Percentiles rank a stretch among this genome's conserved stretches.
phyloP scores from a whole-genome alignment of 1,140 invertebrate genomes.

The Anoplophora glabripennis region DNA sequence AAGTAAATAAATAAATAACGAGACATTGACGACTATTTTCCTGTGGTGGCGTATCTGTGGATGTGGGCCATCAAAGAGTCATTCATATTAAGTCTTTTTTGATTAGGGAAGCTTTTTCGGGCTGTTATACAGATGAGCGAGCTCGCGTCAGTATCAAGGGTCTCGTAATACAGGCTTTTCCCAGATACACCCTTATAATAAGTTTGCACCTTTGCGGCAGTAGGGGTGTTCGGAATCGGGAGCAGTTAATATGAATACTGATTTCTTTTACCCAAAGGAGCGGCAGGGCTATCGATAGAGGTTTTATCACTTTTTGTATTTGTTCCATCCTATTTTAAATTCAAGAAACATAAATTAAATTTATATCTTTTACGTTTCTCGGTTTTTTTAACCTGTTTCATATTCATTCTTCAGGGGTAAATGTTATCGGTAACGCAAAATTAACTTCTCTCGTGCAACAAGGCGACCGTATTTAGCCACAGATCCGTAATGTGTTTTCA shows the following conservation, averaged over 20 bases:
- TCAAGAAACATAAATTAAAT: conserved; percentile 17
- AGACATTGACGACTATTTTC: too few relatives aligned
- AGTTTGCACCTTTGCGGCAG: conserved; percentile 40
- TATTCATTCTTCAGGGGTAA: neutral
- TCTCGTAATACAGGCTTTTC: conserved; percentile 40
- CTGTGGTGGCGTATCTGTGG: too few relatives aligned
- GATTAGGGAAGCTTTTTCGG: conserved; percentile 34
- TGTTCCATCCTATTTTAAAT: conserved; percentile 16
- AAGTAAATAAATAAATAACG: too few relatives aligned
- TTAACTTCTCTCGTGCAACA: conserved; percentile 1
- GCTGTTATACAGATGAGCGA: conserved; percentile 36
- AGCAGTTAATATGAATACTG: conserved; percentile 41
- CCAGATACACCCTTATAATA: conserved; percentile 41
- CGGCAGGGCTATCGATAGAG: conserved; percentile 21
- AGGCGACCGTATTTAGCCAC: neutral
- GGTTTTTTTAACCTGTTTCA: conserved; percentile 12
- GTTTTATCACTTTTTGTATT: conserved; percentile 29
- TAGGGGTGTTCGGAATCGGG: conserved; percentile 28
- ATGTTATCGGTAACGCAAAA: neutral
- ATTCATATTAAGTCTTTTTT: conserved; percentile 25
- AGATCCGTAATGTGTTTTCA: too few relatives aligned
- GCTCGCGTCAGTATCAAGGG: conserved; percentile 37
- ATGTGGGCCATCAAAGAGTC: neutral
- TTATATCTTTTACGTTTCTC: conserved; percentile 15
- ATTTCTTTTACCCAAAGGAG: conserved; percentile 33